Base-by-base conservation (phyloP, 1,140 invertebrate species). In the Acyrthosiphon pisum region DNA sequence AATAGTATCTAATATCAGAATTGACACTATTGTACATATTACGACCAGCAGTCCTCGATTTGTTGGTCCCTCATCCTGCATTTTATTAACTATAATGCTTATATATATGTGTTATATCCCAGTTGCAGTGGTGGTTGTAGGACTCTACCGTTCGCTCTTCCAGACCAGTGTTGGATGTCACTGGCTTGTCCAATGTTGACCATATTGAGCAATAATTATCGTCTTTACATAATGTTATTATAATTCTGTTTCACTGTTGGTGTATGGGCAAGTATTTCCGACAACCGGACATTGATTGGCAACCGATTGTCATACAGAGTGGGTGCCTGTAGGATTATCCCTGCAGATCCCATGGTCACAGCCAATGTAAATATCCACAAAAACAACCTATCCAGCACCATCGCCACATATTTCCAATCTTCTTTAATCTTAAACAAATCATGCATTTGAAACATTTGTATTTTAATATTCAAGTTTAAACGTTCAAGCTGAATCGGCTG, bases 391-490 rank as follows among this genome's bases (percentile, higher is more conserved):
- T 99, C 99, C 95, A 99, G 96, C 84, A 99, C 99, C 98, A 99
- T 99, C 93, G 99, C 99, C 93, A 99, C 98, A 95, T 99, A 99
- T 95, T 99, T 99, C 99, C 99, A 99, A 96, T 99, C 99, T 96
- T 98, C 98, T 95, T 98, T 98, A 93, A 98, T 97, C 97, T 98
- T 94, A 37, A 94, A 94, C 93, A 14, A 87, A 81, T 37, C 56
- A 30, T 6, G 11, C 8, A 30, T 60, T 60, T 30, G 26, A 60
- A 30, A 30, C 9, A 60, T 76, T n/a, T 68, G 0, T 30, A 30
- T 14, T 0, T 18, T 76, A 68, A n/a, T n/a, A n/a, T n/a, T 76
- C 60, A 30, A 68, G 30, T 68, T 68, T 6, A n/a, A n/a, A 35
- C 11, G 4, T 6, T 76, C 2, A 76, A 76, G 60, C n/a, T 76